Evolutionary conservation across 2,888 invertebrate species (phyloP), one percentile per base, ranked within the genome.

Genomic region (Theristus sp.): DNA sequence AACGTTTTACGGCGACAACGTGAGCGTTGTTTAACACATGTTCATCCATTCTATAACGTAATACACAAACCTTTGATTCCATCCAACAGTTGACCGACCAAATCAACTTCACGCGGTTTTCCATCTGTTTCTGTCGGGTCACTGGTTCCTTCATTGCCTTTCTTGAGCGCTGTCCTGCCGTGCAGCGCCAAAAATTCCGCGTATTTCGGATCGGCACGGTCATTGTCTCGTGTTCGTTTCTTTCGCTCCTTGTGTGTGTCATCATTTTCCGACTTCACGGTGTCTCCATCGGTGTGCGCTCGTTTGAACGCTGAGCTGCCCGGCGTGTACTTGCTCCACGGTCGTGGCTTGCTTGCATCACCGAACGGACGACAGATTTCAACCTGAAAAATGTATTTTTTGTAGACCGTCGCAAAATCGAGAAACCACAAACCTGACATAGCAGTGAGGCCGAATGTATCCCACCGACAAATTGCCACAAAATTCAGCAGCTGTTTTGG

Each of bases 281-380:
- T n/a, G n/a, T n/a, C n/a, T n/a, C 17, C 38, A 6, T 6, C 17
- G 38, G 6, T 38, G 38, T 38, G 38, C 38, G 17, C 6, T 38
- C 38, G 38, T 38, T 38, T 38, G 38, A 13, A 38, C 17, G 38
- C 38, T 17, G 38, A 38, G 60, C 57, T 64, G 60, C 29, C 84
- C 87, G 62, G 88, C 88, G 89, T 82, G 78, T 91, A 85, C 78
- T 89, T 90, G 74, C 90, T 93, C 90, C 91, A 91, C 0, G 91
- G 82, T 75, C 86, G 82, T 1, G 89, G 87, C 74, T 91, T 91
- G 59, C 80, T 71, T 1, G 64, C 64, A 62, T 76, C 76, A 2
- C 75, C 74, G 61, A 80, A 74, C 63, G 75, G 75, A 25, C 68
- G 63, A 64, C 76, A 77, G 31, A 70, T 73, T 73, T 88, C 83